Conservation (phyloP, 1,140 invertebrate genomes). For the Thaumetopoea pityocampa region DNA sequence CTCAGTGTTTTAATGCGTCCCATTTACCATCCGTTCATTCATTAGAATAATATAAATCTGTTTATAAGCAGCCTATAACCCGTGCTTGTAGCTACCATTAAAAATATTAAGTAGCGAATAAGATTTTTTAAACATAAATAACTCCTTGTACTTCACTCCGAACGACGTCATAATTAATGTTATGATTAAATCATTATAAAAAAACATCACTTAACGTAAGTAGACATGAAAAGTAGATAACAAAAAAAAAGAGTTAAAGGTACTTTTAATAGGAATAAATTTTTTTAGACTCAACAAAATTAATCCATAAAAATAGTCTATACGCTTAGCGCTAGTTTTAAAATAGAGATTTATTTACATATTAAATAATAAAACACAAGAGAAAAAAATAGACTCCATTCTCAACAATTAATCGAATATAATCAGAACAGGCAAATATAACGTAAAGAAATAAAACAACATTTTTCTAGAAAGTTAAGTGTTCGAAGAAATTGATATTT, state of each 20-base stretch:
- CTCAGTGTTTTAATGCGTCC: conserved; percentile 24
- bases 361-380: conserved; percentile 14
- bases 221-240: conserved; percentile 36
- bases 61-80: conserved; percentile 52
- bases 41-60: conserved; percentile 32
- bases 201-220: conserved; percentile 41
- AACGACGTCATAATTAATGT: conserved; percentile 32
- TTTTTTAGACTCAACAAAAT: conserved; percentile 65
- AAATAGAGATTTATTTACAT: conserved; percentile 13
- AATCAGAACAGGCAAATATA: conserved; percentile 8
- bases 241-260: conserved; percentile 53
- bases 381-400: conserved; percentile 12
- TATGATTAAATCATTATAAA: conserved; percentile 45
- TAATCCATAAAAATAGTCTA: conserved; percentile 17
- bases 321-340: conserved; percentile 21
- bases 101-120: conserved; percentile 43
- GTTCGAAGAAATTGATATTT: too few relatives aligned
- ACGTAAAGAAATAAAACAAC: too few relatives aligned
- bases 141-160: conserved; percentile 49
- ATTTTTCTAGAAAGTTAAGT: too few relatives aligned
- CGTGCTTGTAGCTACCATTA: conserved; percentile 38
- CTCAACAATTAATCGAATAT: conserved; percentile 16
- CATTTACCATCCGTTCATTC: conserved; percentile 20
- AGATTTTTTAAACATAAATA: conserved; percentile 34
- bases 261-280: conserved; percentile 68